Evolutionary conservation across 1,140 invertebrate genomes (phyloP).

Genomic region (Macrosteles quadrilineatus): DNA sequence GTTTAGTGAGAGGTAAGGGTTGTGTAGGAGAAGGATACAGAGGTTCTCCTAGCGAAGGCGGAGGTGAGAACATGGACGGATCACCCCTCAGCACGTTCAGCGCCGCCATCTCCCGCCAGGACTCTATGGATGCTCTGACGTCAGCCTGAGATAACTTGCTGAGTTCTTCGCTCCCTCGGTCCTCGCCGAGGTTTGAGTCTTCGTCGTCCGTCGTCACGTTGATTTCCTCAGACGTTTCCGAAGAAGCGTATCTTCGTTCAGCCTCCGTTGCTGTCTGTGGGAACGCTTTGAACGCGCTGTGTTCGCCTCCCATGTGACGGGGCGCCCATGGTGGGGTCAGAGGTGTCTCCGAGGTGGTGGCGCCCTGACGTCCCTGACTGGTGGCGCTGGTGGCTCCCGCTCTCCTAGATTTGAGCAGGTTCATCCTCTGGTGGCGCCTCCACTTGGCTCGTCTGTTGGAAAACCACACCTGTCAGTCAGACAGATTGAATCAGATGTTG

Average conservation of each 20-base stretch:
- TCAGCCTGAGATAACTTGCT: conserved; percentile 27
- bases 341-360: conserved; percentile 48
- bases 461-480: conserved; percentile 88
- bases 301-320: conserved; percentile 74
- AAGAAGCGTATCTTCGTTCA: conserved; percentile 36
- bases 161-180: background rate
- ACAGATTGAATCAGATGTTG: background rate
- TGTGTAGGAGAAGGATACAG: conserved; percentile 27
- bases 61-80: conserved; percentile 17
- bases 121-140: conserved; percentile 37
- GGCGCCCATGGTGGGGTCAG: conserved; percentile 42
- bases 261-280: conserved; percentile 16
- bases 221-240: conserved; percentile 45
- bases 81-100: conserved; percentile 25
- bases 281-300: conserved; percentile 80
- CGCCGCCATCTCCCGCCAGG: conserved; percentile 40
- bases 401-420: conserved; percentile 72
- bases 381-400: conserved; percentile 59
- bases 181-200: conserved; percentile 27
- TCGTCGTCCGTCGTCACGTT: conserved; percentile 46
- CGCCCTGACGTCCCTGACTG: conserved; percentile 51
- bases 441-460: conserved; percentile 98
- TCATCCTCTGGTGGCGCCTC: conserved; percentile 94
- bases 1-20: conserved; percentile 42
- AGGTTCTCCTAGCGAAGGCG: conserved; percentile 14